These are phyloP conservation scores for Acanthoscelides obtectus DNA, from an alignment of 2,888 invertebrate genomes.

Conservation along the genomic window DNA sequence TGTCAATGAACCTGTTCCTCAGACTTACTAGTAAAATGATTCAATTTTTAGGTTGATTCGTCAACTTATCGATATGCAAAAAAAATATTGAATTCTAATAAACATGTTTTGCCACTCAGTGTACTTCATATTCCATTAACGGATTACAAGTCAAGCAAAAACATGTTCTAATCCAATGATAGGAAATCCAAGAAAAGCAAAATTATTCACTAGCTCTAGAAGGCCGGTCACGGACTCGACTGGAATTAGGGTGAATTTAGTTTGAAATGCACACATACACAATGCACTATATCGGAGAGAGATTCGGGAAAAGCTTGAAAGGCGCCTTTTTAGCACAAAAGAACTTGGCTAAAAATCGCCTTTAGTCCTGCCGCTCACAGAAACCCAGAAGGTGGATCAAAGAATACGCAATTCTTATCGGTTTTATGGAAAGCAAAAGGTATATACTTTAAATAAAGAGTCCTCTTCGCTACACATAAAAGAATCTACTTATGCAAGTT, in stretches of 20 bases:
- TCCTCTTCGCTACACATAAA: not conserved
- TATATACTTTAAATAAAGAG: not conserved
- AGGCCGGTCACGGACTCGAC: not conserved
- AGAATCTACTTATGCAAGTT: not conserved
- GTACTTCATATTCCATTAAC: no score
- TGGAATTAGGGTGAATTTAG: not conserved
- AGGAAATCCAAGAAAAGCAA: no score
- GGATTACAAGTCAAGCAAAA: no score
- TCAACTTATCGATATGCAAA: no score
- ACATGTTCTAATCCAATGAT: no score
- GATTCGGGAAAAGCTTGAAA: not conserved
- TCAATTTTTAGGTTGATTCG: no score
- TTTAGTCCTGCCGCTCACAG: not conserved
- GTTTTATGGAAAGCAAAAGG: not conserved
- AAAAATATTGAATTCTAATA: no score
- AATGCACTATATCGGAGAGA: not conserved
- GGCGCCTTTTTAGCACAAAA: not conserved
- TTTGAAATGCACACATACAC: not conserved
- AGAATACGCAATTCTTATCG: not conserved
- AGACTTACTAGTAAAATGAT: no score
- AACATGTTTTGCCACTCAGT: no score
- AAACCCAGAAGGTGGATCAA: not conserved
- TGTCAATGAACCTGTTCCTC: no score
- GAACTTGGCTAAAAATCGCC: not conserved
- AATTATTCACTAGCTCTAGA: no score